These are phyloP conservation scores for Campoletis sonorensis DNA, from an alignment of 1,140 invertebrate species.

Conservation along the genomic window DNA sequence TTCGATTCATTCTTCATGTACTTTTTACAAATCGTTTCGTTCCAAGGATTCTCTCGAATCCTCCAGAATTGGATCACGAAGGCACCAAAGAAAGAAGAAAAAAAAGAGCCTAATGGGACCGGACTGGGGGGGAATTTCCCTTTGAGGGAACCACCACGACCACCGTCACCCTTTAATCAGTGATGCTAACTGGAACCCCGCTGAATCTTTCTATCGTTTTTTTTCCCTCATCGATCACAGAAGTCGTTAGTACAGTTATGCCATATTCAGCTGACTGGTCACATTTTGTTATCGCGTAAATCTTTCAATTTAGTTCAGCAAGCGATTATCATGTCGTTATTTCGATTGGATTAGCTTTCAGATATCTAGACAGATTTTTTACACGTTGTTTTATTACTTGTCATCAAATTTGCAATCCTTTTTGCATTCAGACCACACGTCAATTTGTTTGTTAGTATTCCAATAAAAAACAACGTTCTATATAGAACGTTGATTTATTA, in stretches of 20 bases:
- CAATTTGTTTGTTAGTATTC: no score
- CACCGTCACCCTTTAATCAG: slow-evolving; percentile 8
- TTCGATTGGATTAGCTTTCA: no score
- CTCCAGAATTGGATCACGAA: slow-evolving; percentile 2
- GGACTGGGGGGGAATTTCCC: background rate
- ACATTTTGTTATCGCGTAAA: background rate
- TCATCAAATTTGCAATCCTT: no score
- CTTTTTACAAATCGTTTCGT: background rate
- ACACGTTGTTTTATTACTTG: no score
- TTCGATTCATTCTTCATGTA: background rate
- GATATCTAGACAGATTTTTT: no score
- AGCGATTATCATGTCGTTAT: no score
- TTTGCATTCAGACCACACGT: no score
- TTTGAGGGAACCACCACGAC: background rate
- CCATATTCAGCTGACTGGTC: slow-evolving; percentile 7
- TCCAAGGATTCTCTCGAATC: background rate
- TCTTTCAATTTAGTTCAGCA: background rate
- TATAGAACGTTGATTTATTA: no score
- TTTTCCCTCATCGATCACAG: background rate
- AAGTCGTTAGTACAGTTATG: background rate
- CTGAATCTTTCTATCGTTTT: background rate
- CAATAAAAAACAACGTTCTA: no score
- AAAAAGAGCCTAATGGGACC: slow-evolving; percentile 3
- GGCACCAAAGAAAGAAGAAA: background rate
- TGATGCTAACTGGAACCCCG: background rate